Evolutionary conservation across 2,797 vertebrate species (phyloP), one percentile per base, ranked within the genome.

Genomic region (Typhlichthys eigenmanni): DNA sequence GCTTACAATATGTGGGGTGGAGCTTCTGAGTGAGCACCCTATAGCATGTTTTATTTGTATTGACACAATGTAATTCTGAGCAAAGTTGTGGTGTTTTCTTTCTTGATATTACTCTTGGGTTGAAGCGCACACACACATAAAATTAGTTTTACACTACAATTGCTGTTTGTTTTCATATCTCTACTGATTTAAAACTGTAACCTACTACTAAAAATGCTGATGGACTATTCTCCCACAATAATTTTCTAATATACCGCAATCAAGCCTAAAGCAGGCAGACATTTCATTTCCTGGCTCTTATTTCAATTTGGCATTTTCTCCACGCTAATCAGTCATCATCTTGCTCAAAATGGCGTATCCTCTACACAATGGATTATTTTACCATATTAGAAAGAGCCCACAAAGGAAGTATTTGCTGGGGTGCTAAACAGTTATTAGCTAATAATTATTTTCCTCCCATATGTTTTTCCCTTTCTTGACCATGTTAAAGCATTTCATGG

Each of bases 341-440:
- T 73, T 64, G 78, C 88, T 84, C 72, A 85, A 91, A 86, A 88
- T 87, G 81, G 79, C 73, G 71, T 80, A 69, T 83, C 85, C 80
- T 75, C 85, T 82, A 74, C 77, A 74, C 64, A 77, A 66, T 60
- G 62, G 77, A 86, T 89, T 83, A 85, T 82, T 62, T 83, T 53
- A 34, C 29, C 51, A 78, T 88, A 88, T 90, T 86, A 88, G 70
- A 79, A 75, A 68, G 63, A 58, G 51, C 61, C 53, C 72, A 78
- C 75, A 82, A 83, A 81, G 58, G 61, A 62, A 64, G 68, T 1
- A 5, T 69, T 80, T 64, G 52, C 45, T 32, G 3, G 6, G 6
- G 34, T 81, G 61, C 24, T 67, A 14, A 72, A 66, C 48, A 48
- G 24, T 24, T 3, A 24, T n/a, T n/a, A n/a, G n/a, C n/a, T 54